phyloP scores from a whole-genome alignment of 2,797 vertebrate genomes.

The Perodicticus potto region DNA sequence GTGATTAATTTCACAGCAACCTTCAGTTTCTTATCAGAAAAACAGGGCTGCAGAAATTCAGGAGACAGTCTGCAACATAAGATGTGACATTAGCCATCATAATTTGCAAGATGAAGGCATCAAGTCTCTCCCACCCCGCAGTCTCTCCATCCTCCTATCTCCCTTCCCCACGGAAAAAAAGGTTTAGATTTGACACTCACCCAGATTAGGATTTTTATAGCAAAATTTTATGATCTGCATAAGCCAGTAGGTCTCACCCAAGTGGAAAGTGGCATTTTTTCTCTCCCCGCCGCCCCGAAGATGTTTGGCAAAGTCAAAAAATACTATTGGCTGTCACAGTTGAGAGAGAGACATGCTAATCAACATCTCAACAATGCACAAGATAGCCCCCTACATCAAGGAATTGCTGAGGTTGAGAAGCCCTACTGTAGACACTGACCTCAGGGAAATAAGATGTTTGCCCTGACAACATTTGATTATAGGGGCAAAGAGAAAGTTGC shows the following conservation, averaged over 20 bases:
- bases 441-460: background rate
- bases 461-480: conserved; percentile 23
- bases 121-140: background rate
- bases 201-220: background rate
- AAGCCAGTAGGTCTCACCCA: background rate
- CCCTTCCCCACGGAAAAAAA: background rate
- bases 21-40: conserved; percentile 79
- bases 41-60: conserved; percentile 42
- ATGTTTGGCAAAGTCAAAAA: background rate
- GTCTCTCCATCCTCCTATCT: background rate
- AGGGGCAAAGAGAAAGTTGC: background rate
- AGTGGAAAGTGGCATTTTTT: background rate
- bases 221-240: background rate
- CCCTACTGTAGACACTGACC: background rate
- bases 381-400: background rate
- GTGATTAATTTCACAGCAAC: conserved; percentile 69
- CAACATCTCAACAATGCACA: background rate
- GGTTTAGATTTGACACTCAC: background rate
- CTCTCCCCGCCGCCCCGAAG: rapidly evolving
- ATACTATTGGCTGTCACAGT: background rate
- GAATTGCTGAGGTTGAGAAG: background rate
- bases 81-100: background rate
- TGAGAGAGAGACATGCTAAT: background rate
- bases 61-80: background rate
- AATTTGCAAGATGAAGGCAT: background rate